Evolutionary conservation across 2,797 vertebrate species (phyloP).

Genomic region (Mus caroli): DNA sequence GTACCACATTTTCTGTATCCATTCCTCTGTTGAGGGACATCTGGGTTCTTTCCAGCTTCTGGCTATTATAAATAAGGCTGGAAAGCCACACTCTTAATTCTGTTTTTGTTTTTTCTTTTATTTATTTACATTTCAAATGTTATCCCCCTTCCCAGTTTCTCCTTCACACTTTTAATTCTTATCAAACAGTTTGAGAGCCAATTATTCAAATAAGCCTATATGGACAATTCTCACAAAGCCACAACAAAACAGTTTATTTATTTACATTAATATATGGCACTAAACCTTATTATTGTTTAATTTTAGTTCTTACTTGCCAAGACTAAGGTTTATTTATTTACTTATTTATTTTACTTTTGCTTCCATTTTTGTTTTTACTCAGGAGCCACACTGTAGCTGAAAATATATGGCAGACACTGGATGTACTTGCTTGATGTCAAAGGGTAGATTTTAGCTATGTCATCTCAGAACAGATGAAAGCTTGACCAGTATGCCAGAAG

Average conservation of each 20-base stretch:
- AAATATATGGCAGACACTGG: background rate
- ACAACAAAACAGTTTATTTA: background rate
- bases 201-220: background rate
- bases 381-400: background rate
- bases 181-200: background rate
- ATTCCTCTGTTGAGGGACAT: too few species aligned
- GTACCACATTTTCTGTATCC: too few species aligned
- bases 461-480: background rate
- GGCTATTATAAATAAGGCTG: too few species aligned
- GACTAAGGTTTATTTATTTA: background rate
- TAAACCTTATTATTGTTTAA: background rate
- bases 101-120: too few species aligned
- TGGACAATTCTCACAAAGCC: background rate
- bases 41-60: too few species aligned
- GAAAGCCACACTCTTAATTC: background rate
- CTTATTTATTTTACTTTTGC: background rate
- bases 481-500: background rate
- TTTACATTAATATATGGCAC: background rate
- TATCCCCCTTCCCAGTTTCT: too few species aligned
- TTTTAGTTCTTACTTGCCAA: slow-evolving; percentile 36
- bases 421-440: slow-evolving; percentile 28
- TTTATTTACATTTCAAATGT: too few species aligned
- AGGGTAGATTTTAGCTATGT: background rate
- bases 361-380: slow-evolving; percentile 1
- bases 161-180: background rate